Evolutionary conservation across 2,888 invertebrate species (phyloP).

Genomic region (Tipula lateralis): DNA sequence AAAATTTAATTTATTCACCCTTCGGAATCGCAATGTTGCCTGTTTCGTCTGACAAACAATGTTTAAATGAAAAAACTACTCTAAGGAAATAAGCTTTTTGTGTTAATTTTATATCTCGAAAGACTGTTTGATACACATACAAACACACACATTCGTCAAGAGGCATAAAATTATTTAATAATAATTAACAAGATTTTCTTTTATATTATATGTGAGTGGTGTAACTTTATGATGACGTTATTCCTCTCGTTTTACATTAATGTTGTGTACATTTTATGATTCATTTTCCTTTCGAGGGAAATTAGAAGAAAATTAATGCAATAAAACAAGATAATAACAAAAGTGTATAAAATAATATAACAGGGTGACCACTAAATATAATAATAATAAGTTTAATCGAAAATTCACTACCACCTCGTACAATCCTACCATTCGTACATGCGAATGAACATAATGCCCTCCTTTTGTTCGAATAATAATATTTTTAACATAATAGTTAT

Average conservation of each 20-base stretch:
- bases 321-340: not conserved
- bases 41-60: not conserved
- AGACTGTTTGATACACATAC: not conserved
- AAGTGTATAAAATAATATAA: not conserved
- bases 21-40: not conserved
- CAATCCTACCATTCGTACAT: not conserved
- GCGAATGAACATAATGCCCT: no score
- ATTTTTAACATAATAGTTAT: no score
- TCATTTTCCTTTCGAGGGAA: not conserved
- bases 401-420: not conserved
- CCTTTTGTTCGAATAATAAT: no score
- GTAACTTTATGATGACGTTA: not conserved
- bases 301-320: not conserved
- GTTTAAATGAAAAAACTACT: not conserved
- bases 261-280: not conserved
- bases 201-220: not conserved
- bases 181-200: conserved; percentile 19
- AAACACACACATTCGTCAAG: not conserved
- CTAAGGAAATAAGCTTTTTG: not conserved
- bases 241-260: not conserved
- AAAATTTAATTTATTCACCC: conserved; percentile 6
- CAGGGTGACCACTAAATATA: not conserved
- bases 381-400: not conserved
- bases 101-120: not conserved
- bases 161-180: not conserved